phyloP scores from a whole-genome alignment of 2,888 invertebrate species.

The Acleris emargana region DNA sequence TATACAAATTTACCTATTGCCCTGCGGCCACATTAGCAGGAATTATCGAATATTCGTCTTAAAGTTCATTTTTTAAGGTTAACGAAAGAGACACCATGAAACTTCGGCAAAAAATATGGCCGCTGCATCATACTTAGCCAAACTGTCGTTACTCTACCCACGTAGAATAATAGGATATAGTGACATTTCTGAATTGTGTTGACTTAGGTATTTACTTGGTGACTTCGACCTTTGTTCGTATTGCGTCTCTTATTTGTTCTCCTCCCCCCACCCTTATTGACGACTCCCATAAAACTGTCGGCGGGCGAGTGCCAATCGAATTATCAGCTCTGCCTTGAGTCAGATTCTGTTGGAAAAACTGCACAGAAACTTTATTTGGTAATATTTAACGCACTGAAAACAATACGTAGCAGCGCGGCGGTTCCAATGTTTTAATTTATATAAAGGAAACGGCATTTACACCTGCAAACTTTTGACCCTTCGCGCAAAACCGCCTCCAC shows the following conservation, averaged over 20 bases:
- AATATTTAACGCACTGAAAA: background rate
- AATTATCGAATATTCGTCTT: too few relatives aligned
- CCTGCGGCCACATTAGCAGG: too few relatives aligned
- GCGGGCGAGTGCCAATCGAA: conserved; percentile 44
- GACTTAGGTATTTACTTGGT: conserved; percentile 34
- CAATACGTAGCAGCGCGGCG: background rate
- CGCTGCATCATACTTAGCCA: too few relatives aligned
- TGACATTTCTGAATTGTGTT: background rate
- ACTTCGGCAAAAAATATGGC: too few relatives aligned
- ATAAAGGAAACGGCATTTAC: too few relatives aligned
- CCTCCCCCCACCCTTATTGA: conserved; percentile 42
- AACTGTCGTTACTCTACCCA: too few relatives aligned
- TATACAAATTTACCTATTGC: too few relatives aligned
- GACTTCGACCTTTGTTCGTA: conserved; percentile 44
- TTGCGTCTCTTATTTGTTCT: conserved; percentile 53
- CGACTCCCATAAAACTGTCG: conserved; percentile 52
- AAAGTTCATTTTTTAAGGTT: too few relatives aligned
- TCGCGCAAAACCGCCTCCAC: too few relatives aligned
- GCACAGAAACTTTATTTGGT: background rate
- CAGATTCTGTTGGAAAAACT: conserved; percentile 22
- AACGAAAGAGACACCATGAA: too few relatives aligned
- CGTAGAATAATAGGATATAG: too few relatives aligned
- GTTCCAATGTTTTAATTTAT: background rate
- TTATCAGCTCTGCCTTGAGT: conserved; percentile 34
- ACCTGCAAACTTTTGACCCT: too few relatives aligned